Conservation (phyloP, 2,113 vertebrate genomes). For the Gopherus evgoodei region DNA sequence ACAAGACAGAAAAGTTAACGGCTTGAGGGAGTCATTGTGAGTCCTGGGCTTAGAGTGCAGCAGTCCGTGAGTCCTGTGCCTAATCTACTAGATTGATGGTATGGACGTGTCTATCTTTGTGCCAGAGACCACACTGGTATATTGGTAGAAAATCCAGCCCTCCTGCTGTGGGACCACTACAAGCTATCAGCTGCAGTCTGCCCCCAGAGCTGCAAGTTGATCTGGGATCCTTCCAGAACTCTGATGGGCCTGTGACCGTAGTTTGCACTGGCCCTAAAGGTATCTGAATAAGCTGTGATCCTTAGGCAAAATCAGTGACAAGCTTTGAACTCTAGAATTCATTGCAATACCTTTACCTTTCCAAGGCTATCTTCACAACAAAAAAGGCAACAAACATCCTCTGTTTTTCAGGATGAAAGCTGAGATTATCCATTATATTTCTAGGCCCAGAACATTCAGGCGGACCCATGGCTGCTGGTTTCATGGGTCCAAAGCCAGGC, state of each 20-base stretch:
- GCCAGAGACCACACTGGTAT: neutral
- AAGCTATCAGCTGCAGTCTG: neutral
- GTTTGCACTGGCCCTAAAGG: neutral
- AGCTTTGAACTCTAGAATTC: neutral
- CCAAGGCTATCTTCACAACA: neutral
- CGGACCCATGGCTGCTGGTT: neutral
- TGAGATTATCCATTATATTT: constrained; percentile 23
- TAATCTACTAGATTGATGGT: neutral
- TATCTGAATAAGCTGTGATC: neutral
- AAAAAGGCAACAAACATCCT: no score
- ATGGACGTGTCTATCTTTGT: neutral
- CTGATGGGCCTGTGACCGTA: neutral
- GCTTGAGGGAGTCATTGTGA: neutral
- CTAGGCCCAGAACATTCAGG: neutral
- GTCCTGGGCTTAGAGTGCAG: neutral
- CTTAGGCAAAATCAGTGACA: neutral
- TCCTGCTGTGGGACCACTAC: neutral
- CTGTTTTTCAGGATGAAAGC: neutral
- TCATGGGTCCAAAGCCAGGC: neutral
- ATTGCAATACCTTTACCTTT: neutral
- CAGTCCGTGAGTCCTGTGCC: neutral
- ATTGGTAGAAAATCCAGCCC: neutral
- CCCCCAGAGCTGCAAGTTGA: neutral
- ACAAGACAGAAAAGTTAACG: neutral
- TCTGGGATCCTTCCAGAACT: neutral